Conservation (phyloP, 2,797 vertebrate species). For the Rallus crepitans region DNA sequence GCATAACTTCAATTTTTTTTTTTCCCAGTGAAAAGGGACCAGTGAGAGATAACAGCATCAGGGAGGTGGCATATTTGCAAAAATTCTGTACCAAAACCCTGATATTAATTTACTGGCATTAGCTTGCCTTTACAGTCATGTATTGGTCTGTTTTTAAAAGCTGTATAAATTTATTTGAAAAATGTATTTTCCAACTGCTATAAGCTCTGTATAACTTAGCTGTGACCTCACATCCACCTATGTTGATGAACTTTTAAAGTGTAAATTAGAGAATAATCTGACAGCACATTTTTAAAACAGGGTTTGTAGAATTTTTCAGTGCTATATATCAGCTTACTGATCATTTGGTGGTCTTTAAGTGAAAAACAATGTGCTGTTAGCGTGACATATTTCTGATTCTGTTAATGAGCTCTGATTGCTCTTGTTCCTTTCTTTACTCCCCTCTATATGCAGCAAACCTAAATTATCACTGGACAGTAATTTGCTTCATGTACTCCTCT, state of each 20-base stretch:
- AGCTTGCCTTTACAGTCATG: not conserved
- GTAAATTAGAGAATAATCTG: too few species aligned
- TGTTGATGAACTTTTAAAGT: not conserved
- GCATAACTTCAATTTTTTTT: not conserved
- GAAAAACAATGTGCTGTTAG: not conserved
- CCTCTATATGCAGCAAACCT: rapidly evolving
- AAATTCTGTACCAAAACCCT: not conserved
- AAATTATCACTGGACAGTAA: too few species aligned
- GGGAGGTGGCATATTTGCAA: not conserved
- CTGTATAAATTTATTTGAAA: not conserved
- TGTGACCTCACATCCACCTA: too few species aligned
- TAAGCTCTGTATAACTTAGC: not conserved
- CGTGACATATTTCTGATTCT: rapidly evolving
- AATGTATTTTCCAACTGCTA: not conserved
- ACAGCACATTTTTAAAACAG: not conserved
- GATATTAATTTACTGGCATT: not conserved
- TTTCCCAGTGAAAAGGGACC: not conserved
- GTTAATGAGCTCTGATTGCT: not conserved
- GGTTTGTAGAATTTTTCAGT: not conserved
- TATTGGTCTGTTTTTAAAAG: not conserved
- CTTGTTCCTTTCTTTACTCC: rapidly evolving
- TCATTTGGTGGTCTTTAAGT: not conserved
- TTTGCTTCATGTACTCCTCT: not conserved
- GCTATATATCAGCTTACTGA: not conserved
- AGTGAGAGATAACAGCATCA: not conserved